Evolutionary conservation across 2,888 invertebrate genomes (phyloP).

Genomic region (Timandra comae): DNA sequence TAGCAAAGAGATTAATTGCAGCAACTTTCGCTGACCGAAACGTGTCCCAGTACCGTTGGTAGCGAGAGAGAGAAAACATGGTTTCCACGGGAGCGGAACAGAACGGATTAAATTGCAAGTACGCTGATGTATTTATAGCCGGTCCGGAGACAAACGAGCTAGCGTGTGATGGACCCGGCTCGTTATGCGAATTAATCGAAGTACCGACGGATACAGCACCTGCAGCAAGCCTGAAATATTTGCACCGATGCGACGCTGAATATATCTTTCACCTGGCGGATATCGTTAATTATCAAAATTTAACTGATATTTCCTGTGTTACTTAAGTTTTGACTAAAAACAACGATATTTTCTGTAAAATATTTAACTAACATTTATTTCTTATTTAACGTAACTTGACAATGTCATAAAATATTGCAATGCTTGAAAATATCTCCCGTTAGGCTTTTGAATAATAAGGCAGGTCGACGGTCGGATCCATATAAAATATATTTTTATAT

Average conservation of each 20-base stretch:
- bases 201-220: slow-evolving; percentile 64
- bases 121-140: slow-evolving; percentile 76
- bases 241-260: slow-evolving; percentile 28
- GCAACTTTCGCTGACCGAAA: slow-evolving; percentile 55
- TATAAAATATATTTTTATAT: too few species aligned
- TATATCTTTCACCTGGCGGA: slow-evolving; percentile 23
- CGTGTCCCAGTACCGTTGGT: slow-evolving; percentile 31
- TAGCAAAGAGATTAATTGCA: slow-evolving; percentile 53
- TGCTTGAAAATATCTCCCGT: too few species aligned
- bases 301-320: too few species aligned
- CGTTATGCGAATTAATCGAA: slow-evolving; percentile 77
- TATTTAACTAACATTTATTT: too few species aligned
- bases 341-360: too few species aligned
- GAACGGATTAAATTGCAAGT: slow-evolving; percentile 74
- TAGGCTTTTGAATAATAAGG: too few species aligned
- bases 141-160: slow-evolving; percentile 73
- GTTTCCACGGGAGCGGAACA: slow-evolving; percentile 55
- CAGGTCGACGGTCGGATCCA: too few species aligned
- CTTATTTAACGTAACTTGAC: too few species aligned
- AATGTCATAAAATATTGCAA: too few species aligned
- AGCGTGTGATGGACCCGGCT: slow-evolving; percentile 72
- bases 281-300: slow-evolving; percentile 1
- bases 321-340: too few species aligned
- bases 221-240: slow-evolving; percentile 68
- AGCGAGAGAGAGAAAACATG: slow-evolving; percentile 42